Conservation (phyloP, 2,797 vertebrate species). For the Macropodus opercularis region DNA sequence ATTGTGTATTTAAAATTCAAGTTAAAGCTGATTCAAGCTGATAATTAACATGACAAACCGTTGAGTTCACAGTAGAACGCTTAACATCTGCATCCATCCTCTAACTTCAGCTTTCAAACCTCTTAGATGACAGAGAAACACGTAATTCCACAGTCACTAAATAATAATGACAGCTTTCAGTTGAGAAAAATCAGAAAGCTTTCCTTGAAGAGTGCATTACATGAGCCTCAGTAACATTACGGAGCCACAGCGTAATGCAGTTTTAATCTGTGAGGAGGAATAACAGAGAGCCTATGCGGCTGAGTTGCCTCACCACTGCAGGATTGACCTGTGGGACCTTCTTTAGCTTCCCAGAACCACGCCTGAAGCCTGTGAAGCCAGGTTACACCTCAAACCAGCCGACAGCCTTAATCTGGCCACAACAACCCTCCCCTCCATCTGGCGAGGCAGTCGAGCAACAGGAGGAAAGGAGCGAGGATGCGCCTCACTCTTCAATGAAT, state of each 20-base stretch:
- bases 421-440: constrained; percentile 63
- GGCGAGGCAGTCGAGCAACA: constrained; percentile 57
- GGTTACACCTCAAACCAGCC: constrained; percentile 76
- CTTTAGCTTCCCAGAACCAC: constrained; percentile 70
- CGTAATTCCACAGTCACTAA: background rate
- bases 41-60: no score
- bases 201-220: constrained; percentile 22
- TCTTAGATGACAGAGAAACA: background rate
- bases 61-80: no score
- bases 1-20: no score
- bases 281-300: constrained; percentile 32
- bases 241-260: constrained; percentile 14
- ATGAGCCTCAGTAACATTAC: constrained; percentile 25
- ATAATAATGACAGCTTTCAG: background rate
- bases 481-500: constrained; percentile 62
- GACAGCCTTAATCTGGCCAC: constrained; percentile 71
- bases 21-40: no score
- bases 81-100: no score
- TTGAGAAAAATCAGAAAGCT: constrained; percentile 4
- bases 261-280: constrained; percentile 57
- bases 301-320: constrained; percentile 27
- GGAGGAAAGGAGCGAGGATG: constrained; percentile 54
- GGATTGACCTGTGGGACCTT: constrained; percentile 68
- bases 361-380: constrained; percentile 53
- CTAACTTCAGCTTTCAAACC: no score